Evolutionary conservation across 2,888 invertebrate genomes (phyloP).

Genomic region (Eristalis intricaria): DNA sequence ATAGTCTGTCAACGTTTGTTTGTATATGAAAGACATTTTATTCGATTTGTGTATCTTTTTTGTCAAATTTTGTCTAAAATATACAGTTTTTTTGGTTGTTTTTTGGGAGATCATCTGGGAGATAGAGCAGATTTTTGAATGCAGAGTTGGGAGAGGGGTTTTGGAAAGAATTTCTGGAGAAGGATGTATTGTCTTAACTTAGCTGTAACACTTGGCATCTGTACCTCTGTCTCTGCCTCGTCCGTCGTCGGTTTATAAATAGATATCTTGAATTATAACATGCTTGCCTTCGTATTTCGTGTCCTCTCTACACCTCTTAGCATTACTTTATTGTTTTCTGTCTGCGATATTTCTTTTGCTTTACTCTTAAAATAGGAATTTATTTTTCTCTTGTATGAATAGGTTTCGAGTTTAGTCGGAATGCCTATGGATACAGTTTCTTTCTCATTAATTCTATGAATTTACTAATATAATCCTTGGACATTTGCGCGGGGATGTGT

Average conservation of each 20-base stretch:
- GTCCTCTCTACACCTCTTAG: slow-evolving; percentile 41
- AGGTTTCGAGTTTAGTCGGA: slow-evolving; percentile 29
- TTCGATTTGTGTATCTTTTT: slow-evolving; percentile 10
- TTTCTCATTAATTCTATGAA: slow-evolving; percentile 2
- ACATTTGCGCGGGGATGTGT: neutral
- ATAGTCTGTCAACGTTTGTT: slow-evolving; percentile 25
- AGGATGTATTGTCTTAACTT: slow-evolving; percentile 65
- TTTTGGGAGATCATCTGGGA: neutral
- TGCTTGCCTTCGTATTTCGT: slow-evolving; percentile 12
- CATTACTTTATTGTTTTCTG: slow-evolving; percentile 66
- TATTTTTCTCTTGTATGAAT: slow-evolving; percentile 4
- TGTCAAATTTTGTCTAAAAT: slow-evolving; percentile 35
- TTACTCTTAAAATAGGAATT: slow-evolving; percentile 59
- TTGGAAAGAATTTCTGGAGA: neutral
- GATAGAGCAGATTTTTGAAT: neutral
- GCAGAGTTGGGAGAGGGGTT: neutral
- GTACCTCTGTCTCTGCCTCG: neutral
- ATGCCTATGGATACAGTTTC: slow-evolving; percentile 34
- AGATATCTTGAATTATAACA: slow-evolving; percentile 55
- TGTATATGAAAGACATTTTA: slow-evolving; percentile 51
- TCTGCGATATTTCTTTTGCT: slow-evolving; percentile 43
- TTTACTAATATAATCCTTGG: neutral
- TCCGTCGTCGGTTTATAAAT: slow-evolving; percentile 38
- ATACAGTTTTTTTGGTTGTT: slow-evolving; percentile 6
- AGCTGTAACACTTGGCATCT: slow-evolving; percentile 37